phyloP scores from a whole-genome alignment of 2,888 invertebrate species.

The Stenodera caucasica region DNA sequence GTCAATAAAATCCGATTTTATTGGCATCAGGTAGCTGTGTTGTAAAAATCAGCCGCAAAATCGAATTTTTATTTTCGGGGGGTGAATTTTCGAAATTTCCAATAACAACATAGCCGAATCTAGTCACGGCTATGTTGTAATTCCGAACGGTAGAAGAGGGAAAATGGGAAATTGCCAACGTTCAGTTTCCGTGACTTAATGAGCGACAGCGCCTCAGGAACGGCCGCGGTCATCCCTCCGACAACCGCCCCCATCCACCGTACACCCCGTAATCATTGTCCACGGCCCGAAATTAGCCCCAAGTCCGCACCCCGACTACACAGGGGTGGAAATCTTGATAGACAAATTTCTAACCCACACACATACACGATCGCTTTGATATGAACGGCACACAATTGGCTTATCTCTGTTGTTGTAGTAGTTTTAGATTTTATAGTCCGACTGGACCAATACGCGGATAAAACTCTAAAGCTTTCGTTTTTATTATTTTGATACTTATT shows the following conservation, averaged over 20 bases:
- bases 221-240: slow-evolving; percentile 30
- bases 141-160: slow-evolving; percentile 54
- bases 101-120: slow-evolving; percentile 34
- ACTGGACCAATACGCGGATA: slow-evolving; percentile 27
- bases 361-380: too few species aligned
- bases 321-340: too few species aligned
- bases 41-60: slow-evolving; percentile 15
- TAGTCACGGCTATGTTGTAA: slow-evolving; percentile 56
- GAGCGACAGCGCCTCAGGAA: slow-evolving; percentile 52
- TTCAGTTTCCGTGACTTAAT: slow-evolving; percentile 58
- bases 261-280: too few species aligned
- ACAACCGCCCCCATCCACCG: slow-evolving; percentile 17
- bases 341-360: too few species aligned
- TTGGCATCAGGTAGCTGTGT: slow-evolving; percentile 26
- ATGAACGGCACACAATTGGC: slow-evolving; percentile 3
- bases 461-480: slow-evolving; percentile 41
- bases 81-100: not conserved
- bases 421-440: slow-evolving; percentile 22
- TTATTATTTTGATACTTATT: slow-evolving; percentile 49
- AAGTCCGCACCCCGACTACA: too few species aligned
- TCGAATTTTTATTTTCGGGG: too few species aligned
- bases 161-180: slow-evolving; percentile 57
- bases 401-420: slow-evolving; percentile 29
- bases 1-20: slow-evolving; percentile 28
- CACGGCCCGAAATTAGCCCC: too few species aligned